Evolutionary conservation across 2,888 invertebrate genomes (phyloP), one percentile per base, ranked within the genome.

Genomic region (Aplocera efformata): DNA sequence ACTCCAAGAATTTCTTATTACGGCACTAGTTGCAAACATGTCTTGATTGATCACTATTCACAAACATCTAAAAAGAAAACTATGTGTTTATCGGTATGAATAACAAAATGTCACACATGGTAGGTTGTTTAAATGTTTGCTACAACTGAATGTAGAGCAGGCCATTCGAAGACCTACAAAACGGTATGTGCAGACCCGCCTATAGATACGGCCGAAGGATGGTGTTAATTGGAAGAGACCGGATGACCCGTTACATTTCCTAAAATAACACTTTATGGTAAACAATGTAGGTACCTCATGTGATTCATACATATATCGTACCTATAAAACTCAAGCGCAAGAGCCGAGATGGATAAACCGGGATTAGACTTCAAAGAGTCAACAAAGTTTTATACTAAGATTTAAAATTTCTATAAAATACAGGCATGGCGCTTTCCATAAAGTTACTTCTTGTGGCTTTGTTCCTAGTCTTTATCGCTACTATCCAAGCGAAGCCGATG

Each of bases 241-340:
- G 72, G 62, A 78, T 76, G 75, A 77, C 64, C 88, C 84, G 85
- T 82, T 85, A 82, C 56, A 61, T 67, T 86, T 83, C 81, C 68
- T 58, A 72, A 78, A 85, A 84, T 72, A 73, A 65, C 66, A 64
- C 57, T 50, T 58, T 56, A 65, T 48, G 59, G 76, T 76, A 79
- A 84, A 82, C 83, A 81, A 75, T 80, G 81, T n/a, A n/a, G n/a
- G n/a, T 78, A 83, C 64, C 63, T 58, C 46, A 75, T 77, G 72
- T 85, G 81, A 85, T 86, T 84, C 86, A 84, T 62, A 56, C 56
- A 51, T 32, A 42, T 31, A 31, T 35, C 17, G 35, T 58, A 62
- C 76, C 66, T 85, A 85, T 86, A 85, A 75, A 84, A 79, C 64
- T 49, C 42, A 56, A 48, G 42, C 54, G 50, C 53, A 41, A 50